Percentiles rank a stretch among this genome's conserved stretches.
Conservation (phyloP, 2,888 invertebrate genomes). For the Achlya flavicornis region DNA sequence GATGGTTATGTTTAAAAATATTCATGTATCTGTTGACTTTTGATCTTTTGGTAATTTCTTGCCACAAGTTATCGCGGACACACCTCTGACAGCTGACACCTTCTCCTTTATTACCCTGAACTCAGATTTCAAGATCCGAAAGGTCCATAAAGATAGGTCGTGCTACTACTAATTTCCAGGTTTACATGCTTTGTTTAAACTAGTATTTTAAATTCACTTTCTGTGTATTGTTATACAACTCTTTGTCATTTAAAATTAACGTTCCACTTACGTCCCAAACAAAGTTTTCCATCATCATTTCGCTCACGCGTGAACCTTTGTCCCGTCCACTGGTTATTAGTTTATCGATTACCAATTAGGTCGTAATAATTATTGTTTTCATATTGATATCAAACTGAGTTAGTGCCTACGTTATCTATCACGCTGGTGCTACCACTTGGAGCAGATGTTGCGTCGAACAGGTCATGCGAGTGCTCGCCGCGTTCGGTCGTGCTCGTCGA, state of each 20-base stretch:
- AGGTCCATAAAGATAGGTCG: neutral
- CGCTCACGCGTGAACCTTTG: constrained; percentile 47
- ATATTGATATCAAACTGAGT: constrained; percentile 45
- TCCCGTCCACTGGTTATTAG: constrained; percentile 41
- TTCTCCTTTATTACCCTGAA: neutral
- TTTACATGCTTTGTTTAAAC: neutral
- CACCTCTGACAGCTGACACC: neutral
- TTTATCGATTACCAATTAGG: constrained; percentile 69
- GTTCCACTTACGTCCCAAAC: neutral
- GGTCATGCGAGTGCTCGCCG: constrained; percentile 35
- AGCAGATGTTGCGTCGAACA: constrained; percentile 35
- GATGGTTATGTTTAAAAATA: neutral
- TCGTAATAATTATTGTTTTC: constrained; percentile 66
- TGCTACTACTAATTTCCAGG: neutral
- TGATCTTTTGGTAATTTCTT: neutral
- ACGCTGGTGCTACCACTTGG: constrained; percentile 48
- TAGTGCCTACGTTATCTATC: constrained; percentile 56
- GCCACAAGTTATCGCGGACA: neutral
- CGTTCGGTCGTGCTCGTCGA: constrained; percentile 20
- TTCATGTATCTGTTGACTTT: constrained; percentile 1
- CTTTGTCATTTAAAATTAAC: neutral
- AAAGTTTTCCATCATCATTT: constrained; percentile 41
- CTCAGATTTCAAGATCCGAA: neutral
- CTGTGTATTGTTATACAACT: neutral
- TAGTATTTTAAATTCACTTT: neutral